Percentiles rank a stretch among this genome's conserved stretches.
Conservation (phyloP, 2,888 invertebrate species). For the Lamellibrachia satsuma region DNA sequence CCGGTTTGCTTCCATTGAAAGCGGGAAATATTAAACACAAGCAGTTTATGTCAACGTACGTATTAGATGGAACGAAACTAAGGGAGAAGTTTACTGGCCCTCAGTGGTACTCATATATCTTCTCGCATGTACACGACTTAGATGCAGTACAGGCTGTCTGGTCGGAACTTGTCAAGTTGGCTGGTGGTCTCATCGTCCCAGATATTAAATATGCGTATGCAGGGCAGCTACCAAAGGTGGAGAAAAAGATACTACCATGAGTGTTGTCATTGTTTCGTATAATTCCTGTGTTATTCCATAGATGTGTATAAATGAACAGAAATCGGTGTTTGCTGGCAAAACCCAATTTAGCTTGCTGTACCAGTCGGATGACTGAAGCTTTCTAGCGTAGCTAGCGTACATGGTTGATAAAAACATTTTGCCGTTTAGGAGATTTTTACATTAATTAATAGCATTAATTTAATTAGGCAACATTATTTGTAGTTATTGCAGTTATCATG, state of each 20-base stretch:
- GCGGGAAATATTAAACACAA: conserved; percentile 50
- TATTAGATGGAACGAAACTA: conserved; percentile 55
- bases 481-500: neutral
- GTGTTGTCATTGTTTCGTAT: neutral
- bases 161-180: conserved; percentile 45
- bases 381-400: neutral
- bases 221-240: neutral
- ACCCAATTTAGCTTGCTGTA: neutral
- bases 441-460: too few species aligned
- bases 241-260: neutral
- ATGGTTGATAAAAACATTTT: neutral
- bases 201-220: neutral
- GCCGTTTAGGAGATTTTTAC: neutral
- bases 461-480: neutral
- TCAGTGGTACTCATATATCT: conserved; percentile 51
- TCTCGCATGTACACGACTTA: conserved; percentile 59
- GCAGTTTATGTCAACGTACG: conserved; percentile 57
- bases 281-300: neutral
- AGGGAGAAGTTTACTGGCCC: conserved; percentile 56
- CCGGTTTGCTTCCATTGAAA: conserved; percentile 74
- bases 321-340: neutral
- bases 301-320: neutral
- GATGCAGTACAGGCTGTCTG: conserved; percentile 56
- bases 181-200: conserved; percentile 31
- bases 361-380: neutral